Percentiles rank a stretch among this genome's conserved stretches.
These are phyloP conservation scores for Drosophila bifasciata DNA, from an alignment of 1,140 invertebrate species.

Conservation along the genomic window DNA sequence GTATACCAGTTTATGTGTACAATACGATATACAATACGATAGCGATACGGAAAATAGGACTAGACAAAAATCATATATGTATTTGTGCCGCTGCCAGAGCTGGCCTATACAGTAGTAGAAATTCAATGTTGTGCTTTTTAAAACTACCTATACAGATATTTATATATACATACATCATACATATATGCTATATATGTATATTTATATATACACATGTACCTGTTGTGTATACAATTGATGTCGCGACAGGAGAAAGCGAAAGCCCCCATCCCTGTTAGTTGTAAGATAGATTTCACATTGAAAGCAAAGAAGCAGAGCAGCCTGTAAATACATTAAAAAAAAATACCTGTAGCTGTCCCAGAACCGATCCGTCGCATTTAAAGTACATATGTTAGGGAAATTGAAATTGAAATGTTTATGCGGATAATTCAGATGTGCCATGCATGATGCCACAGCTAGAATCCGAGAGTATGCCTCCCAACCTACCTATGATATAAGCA, in stretches of 20 bases:
- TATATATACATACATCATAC: constrained; percentile 33
- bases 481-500: background rate
- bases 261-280: constrained; percentile 17
- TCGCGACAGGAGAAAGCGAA: constrained; percentile 5
- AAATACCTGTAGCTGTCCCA: constrained; percentile 16
- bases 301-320: constrained; percentile 23
- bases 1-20: constrained; percentile 81
- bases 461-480: background rate
- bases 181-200: constrained; percentile 41
- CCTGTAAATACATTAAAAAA: constrained; percentile 42
- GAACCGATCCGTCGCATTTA: constrained; percentile 53
- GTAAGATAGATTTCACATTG: constrained; percentile 52
- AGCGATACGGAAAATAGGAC: constrained; percentile 54
- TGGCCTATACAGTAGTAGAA: constrained; percentile 57
- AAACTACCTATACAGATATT: constrained; percentile 40
- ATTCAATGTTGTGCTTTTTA: constrained; percentile 72
- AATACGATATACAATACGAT: constrained; percentile 63
- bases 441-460: constrained; percentile 61
- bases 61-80: constrained; percentile 47
- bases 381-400: constrained; percentile 34
- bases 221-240: constrained; percentile 69
- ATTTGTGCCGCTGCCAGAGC: constrained; percentile 42
- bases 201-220: constrained; percentile 68
- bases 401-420: constrained; percentile 3
- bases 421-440: constrained; percentile 75